A percentile compares a stretch with the other conserved stretches of the same genome.
Evolutionary conservation across 2,888 invertebrate species (phyloP).

Genomic region (Leucoptera coffeella): DNA sequence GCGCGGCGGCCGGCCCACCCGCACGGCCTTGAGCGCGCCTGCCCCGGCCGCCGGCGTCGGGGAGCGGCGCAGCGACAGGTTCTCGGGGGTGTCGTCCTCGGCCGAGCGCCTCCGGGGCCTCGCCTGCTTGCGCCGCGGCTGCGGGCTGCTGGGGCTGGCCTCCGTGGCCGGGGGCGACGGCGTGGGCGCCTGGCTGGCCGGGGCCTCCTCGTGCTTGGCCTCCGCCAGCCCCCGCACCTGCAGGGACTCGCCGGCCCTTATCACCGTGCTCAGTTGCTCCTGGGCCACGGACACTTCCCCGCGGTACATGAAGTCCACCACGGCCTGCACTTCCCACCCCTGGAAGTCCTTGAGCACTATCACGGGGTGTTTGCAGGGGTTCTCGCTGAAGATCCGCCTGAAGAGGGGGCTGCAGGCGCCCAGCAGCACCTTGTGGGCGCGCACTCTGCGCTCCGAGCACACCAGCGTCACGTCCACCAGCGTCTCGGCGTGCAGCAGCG

Average conservation of each 20-base stretch:
- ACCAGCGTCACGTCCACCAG: constrained; percentile 88
- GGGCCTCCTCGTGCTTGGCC: constrained; percentile 46
- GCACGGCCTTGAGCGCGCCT: constrained; percentile 32
- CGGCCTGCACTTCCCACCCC: constrained; percentile 83
- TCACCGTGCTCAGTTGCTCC: constrained; percentile 75
- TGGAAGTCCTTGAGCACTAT: constrained; percentile 87
- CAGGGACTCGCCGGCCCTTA: constrained; percentile 82
- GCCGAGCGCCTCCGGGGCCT: constrained; percentile 79
- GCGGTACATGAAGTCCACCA: constrained; percentile 91
- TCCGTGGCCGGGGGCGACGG: constrained; percentile 40
- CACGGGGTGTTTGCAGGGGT: constrained; percentile 90
- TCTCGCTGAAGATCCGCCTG: constrained; percentile 81
- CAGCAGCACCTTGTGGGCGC: constrained; percentile 87
- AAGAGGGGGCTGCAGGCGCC: constrained; percentile 88
- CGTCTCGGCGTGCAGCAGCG: constrained; percentile 78
- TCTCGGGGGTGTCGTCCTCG: constrained; percentile 57
- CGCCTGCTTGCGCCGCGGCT: constrained; percentile 80
- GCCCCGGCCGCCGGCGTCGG: no score
- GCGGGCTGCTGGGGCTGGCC: constrained; percentile 65
- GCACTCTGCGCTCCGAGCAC: constrained; percentile 77
- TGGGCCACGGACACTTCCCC: constrained; percentile 87
- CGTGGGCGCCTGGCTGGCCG: constrained; percentile 27
- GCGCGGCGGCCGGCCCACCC: constrained; percentile 30
- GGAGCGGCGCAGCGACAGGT: constrained; percentile 56
- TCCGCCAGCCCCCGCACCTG: constrained; percentile 76